Percentiles rank a stretch among this genome's conserved stretches.
Conservation (phyloP, 2,797 vertebrate genomes). For the Rousettus madagascariensis region DNA sequence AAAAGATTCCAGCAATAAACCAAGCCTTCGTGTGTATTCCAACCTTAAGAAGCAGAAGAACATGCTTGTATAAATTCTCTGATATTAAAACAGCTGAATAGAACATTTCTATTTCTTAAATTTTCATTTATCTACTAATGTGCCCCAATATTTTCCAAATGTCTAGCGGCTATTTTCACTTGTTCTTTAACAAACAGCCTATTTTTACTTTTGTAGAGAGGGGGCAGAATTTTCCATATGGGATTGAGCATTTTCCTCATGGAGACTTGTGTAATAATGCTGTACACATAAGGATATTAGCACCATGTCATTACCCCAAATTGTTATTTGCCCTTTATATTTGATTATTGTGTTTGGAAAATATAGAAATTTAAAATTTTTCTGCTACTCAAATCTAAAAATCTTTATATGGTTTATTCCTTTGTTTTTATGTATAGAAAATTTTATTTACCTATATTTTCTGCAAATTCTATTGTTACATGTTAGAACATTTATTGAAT, state of each 20-base stretch:
- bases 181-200: not conserved
- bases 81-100: not conserved
- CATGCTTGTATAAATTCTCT: not conserved
- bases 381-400: conserved; percentile 11
- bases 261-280: not conserved
- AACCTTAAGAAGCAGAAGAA: conserved; percentile 86
- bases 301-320: not conserved
- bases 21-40: conserved; percentile 96
- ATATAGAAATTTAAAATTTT: not conserved
- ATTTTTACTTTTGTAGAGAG: not conserved
- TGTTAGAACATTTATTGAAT: not conserved
- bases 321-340: not conserved
- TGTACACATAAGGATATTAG: not conserved
- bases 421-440: not conserved
- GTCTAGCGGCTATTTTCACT: not conserved
- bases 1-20: conserved; percentile 98
- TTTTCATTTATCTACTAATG: not conserved
- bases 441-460: not conserved
- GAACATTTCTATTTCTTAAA: conserved; percentile 12
- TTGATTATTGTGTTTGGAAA: not conserved
- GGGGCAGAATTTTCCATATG: not conserved
- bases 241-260: not conserved
- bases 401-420: not conserved
- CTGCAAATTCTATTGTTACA: not conserved
- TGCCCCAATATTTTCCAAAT: not conserved